Evolutionary conservation across 1,140 invertebrate species (phyloP).

Genomic region (Cherax quadricarinatus): DNA sequence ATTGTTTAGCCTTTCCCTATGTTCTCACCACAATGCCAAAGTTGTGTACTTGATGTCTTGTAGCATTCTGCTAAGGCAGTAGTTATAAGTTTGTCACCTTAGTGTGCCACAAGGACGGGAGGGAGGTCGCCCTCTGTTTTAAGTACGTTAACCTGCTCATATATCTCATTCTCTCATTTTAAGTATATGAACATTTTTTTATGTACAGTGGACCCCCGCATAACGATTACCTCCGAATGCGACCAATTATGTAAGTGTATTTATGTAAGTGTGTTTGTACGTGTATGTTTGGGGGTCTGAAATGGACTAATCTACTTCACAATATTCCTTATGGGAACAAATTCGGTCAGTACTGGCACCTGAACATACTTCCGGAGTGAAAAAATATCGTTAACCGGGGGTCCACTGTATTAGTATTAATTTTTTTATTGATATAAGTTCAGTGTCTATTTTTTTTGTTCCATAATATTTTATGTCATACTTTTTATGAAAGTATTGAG

Average conservation of each 20-base stretch:
- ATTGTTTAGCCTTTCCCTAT: not conserved
- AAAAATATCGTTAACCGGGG: too few relatives aligned
- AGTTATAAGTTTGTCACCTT: not conserved
- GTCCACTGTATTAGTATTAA: not conserved
- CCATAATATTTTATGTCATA: not conserved
- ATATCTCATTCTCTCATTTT: not conserved
- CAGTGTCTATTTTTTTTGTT: not conserved
- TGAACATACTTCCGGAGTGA: too few relatives aligned
- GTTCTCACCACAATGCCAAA: constrained; percentile 31
- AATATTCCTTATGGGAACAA: too few relatives aligned
- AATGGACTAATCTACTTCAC: too few relatives aligned
- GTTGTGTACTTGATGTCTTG: constrained; percentile 1
- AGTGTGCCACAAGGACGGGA: not conserved
- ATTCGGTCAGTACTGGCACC: too few relatives aligned
- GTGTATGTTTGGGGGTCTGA: too few relatives aligned
- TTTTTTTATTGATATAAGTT: not conserved
- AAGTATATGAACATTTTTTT: not conserved
- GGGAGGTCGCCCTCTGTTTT: not conserved
- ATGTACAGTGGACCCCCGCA: too few relatives aligned
- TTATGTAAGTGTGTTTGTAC: too few relatives aligned
- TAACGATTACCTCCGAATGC: too few relatives aligned
- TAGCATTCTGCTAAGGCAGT: not conserved
- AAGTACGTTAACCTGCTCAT: not conserved
- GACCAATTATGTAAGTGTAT: too few relatives aligned
- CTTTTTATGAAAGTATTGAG: not conserved